Base-by-base conservation (phyloP, 2,113 vertebrate genomes). In the Phocoena sinus region DNA sequence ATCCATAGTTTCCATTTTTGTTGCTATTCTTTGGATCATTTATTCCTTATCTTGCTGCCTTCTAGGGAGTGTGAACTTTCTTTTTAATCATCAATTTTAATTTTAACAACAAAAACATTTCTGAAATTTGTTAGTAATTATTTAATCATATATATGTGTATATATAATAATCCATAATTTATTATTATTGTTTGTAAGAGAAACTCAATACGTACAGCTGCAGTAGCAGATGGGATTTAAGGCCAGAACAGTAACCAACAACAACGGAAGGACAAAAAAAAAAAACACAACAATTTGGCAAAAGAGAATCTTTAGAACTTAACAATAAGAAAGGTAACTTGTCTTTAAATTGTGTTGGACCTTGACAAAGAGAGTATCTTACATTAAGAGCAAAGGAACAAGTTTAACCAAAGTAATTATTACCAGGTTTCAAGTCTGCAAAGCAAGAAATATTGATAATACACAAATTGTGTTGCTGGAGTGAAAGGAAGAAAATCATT, bases 71-170 rank as follows among this genome's bases (percentile, higher is more conserved):
- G 4, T 36, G 6, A 65, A 10, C 13, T 87, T 91, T 38, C 15
- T 58, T 83, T 92, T 93, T n/a, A 88, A 76, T 74, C 5, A 20
- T 65, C 5, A 8, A 53, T 25, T 96, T 90, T 82, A 86, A 84
- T 25, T 96, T 90, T 82, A 86, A 84, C 28, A 81, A 33, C 5
- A 63, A 81, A 95, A 47, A 60, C 4, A 8, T 79, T 88, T 93
- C 58, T 92, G 53, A 86, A 56, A 93, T 95, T 12, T 71, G 21
- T 56, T 62, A 91, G 62, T 38, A 85, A 67, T 92, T 96, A 87
- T 67, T n/a, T 17, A n/a, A 36, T 86, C 38, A 62, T 56, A 36
- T 47, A 38, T 31, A 58, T 25, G 28, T 38, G 7, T 60, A n/a
- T 47, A 14, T 36, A 38, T 36, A 13, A 50, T 50, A 77, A 50